Base-by-base conservation (phyloP, 2,797 vertebrate species). In the Tadarida brasiliensis region DNA sequence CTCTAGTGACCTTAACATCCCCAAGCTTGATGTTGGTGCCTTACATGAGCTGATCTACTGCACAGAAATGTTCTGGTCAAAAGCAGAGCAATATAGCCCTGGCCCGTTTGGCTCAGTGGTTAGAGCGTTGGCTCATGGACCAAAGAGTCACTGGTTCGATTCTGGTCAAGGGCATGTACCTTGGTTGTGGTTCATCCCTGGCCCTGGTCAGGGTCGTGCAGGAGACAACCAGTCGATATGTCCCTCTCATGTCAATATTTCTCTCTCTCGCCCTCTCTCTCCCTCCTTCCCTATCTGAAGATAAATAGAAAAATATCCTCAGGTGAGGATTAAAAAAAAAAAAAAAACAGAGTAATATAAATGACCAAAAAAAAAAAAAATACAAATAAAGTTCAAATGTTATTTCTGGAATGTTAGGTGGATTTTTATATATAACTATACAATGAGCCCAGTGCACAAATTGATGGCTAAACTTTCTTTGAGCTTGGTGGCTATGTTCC, bases 51-150 rank as follows among this genome's bases (percentile, higher is more conserved):
- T 80, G 28, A 56, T 87, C 22, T 94, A 56, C 51, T 81, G 2
- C 17, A 71, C 4, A 35, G n/a, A 92, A 67, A 93, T 47, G 1
- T 89, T 95, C 35, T 87, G 87, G 47, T 86, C 49, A 59, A 87
- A 93, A 87, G 20, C 44, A 93, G 30, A 90, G 44, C 14, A 87
- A 56, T 8, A 81, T 4, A 81, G 39, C 39, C 39, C 39, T 44
- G 39, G 39, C 39, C 39, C 7, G 39, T 44, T 44, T 44, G 39
- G 39, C 39, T 44, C 39, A 44, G 39, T 7, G 39, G 39, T 44
- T 44, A 44, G 39, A 44, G 39, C 39, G 39, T 44, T 7, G 7
- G 39, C 39, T 7, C 39, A 44, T 44, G 39, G 3, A 44, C 39
- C 39, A 44, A 44, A 44, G 39, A 44, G 39, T 44, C 39, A 44